phyloP scores from a whole-genome alignment of 2,113 vertebrate genomes.

The Boulengeromyrus knoepffleri region DNA sequence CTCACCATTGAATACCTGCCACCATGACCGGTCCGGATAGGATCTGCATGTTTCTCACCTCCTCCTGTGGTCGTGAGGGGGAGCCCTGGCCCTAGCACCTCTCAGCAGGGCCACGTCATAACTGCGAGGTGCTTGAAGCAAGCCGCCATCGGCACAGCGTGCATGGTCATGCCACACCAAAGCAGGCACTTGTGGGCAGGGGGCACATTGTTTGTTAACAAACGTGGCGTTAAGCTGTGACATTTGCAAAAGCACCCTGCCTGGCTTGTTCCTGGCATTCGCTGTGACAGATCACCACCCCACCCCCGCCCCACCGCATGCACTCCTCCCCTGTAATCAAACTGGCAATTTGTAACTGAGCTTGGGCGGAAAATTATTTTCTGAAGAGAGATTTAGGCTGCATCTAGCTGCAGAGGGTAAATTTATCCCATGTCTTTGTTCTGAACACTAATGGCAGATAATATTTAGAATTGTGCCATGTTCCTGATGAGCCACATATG shows the following conservation, averaged over 20 bases:
- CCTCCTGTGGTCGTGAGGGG: neutral
- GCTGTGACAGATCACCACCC: neutral
- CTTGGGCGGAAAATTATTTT: neutral
- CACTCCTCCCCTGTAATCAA: neutral
- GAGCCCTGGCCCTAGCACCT: neutral
- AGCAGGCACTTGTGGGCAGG: neutral
- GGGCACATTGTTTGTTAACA: neutral
- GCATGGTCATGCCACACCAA: neutral
- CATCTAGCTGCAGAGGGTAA: neutral
- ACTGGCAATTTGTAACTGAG: constrained; percentile 7
- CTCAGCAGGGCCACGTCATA: neutral
- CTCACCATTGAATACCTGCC: neutral
- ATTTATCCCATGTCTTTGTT: neutral
- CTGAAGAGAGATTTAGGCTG: neutral
- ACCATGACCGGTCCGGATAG: neutral
- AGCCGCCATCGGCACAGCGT: neutral
- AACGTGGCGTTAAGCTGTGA: neutral
- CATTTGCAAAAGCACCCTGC: neutral
- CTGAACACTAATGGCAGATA: neutral
- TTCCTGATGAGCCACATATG: neutral
- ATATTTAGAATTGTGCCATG: neutral
- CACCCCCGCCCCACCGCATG: neutral
- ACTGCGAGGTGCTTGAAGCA: neutral
- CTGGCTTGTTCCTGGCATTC: neutral
- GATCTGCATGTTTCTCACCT: neutral